A percentile compares a stretch with the other conserved stretches of the same genome.
phyloP scores from a whole-genome alignment of 1,140 invertebrate genomes.

The Cyphomyrmex costatus region DNA sequence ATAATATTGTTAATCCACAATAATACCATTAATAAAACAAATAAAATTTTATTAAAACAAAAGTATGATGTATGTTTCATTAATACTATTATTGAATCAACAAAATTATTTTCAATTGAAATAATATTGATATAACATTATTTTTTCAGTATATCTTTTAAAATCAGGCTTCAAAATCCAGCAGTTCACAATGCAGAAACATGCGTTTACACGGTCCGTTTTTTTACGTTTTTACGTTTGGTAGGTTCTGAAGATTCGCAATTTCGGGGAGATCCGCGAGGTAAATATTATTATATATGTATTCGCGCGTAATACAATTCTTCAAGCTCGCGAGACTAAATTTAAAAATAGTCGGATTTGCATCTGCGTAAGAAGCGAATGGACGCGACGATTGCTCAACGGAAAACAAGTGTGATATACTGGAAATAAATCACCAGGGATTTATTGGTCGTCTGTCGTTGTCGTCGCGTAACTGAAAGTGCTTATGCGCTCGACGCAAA shows the following conservation, averaged over 20 bases:
- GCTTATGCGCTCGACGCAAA: not conserved
- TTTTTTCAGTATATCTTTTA: not conserved
- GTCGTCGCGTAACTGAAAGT: not conserved
- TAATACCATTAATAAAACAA: too few species aligned
- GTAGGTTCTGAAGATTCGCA: not conserved
- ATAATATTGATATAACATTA: too few species aligned
- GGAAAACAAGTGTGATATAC: conserved; percentile 5
- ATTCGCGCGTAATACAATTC: not conserved
- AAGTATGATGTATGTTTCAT: too few species aligned
- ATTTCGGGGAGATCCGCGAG: not conserved
- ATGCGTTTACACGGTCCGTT: not conserved
- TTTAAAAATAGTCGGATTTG: conserved; percentile 30
- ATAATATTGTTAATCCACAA: too few species aligned
- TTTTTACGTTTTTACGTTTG: not conserved
- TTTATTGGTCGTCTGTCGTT: conserved; percentile 29
- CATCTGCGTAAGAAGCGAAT: not conserved
- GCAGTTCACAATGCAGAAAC: not conserved
- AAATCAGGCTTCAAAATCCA: not conserved
- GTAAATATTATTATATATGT: not conserved
- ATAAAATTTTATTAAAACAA: too few species aligned
- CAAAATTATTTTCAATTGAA: too few species aligned
- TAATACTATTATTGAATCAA: too few species aligned
- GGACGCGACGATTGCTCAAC: not conserved
- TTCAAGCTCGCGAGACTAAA: not conserved
- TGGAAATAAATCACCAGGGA: conserved; percentile 20